These are phyloP conservation scores for Falcaria lacertinaria DNA, from an alignment of 2,888 invertebrate genomes.

Conservation along the genomic window DNA sequence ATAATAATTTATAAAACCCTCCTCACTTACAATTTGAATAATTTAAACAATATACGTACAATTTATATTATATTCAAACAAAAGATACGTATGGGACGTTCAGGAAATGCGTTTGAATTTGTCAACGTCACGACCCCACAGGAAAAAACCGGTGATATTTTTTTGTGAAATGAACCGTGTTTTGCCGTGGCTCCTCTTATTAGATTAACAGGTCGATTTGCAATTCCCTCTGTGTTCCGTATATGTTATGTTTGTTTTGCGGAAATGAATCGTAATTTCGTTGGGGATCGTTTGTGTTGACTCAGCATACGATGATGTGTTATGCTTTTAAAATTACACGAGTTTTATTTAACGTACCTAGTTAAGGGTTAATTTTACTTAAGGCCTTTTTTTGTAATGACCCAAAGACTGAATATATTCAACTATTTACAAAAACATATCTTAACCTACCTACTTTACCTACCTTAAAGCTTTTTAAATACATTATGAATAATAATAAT, in stretches of 20 bases:
- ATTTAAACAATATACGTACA: too few species aligned
- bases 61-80: too few species aligned
- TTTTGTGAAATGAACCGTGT: conserved; percentile 76
- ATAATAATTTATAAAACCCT: too few species aligned
- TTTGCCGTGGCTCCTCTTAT: conserved; percentile 61
- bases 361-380: neutral
- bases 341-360: neutral
- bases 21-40: too few species aligned
- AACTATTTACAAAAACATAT: too few species aligned
- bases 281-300: conserved; percentile 59
- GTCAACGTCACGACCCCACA: conserved; percentile 67
- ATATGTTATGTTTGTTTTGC: conserved; percentile 77
- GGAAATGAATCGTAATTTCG: conserved; percentile 75
- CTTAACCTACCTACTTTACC: too few species aligned
- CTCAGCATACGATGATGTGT: conserved; percentile 39
- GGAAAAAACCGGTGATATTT: conserved; percentile 56
- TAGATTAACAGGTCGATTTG: conserved; percentile 79
- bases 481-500: too few species aligned
- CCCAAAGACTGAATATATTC: too few species aligned
- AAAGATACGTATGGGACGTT: conserved; percentile 53
- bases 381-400: too few species aligned
- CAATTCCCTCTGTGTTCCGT: conserved; percentile 73
- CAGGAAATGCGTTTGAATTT: conserved; percentile 75
- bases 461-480: too few species aligned
- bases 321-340: neutral